Conservation (phyloP, 2,113 vertebrate genomes). For the Delphinus delphis region DNA sequence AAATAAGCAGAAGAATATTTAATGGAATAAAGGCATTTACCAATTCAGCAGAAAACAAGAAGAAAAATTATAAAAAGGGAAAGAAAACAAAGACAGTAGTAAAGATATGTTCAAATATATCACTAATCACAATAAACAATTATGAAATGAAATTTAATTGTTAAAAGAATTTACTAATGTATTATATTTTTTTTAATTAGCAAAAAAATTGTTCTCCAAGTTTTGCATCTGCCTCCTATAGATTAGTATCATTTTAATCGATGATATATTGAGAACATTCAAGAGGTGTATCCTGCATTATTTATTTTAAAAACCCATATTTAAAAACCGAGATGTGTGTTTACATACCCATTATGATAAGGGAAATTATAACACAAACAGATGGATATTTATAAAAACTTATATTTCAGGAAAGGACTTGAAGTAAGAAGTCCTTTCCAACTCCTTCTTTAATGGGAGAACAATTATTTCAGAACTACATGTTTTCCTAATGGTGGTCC, state of each 20-base stretch:
- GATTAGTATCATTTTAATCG: background rate
- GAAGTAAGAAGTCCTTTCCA: conserved; percentile 9
- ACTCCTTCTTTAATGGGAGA: background rate
- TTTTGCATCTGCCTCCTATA: conserved; percentile 39
- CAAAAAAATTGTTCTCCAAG: background rate
- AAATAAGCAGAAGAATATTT: conserved; percentile 26
- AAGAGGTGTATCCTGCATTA: conserved; percentile 36
- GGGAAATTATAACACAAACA: conserved; percentile 40
- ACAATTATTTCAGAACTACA: conserved; percentile 21
- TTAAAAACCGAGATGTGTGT: conserved; percentile 40
- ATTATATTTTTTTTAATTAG: background rate
- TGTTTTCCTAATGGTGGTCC: background rate
- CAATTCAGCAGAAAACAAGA: background rate
- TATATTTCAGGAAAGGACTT: conserved; percentile 23
- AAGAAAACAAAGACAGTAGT: background rate
- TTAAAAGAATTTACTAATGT: conserved; percentile 10
- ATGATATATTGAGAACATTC: conserved; percentile 29
- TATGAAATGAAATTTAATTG: conserved; percentile 35
- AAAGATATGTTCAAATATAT: background rate
- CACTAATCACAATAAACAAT: conserved; percentile 6
- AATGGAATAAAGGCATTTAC: conserved; percentile 8
- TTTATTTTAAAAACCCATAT: conserved; percentile 30
- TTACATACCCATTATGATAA: conserved; percentile 39
- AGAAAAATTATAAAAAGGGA: background rate
- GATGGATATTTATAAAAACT: conserved; percentile 46